A percentile compares a stretch with the other conserved stretches of the same genome.
Evolutionary conservation across 2,113 vertebrate species (phyloP).

Genomic region (Leptobrachium leishanense): DNA sequence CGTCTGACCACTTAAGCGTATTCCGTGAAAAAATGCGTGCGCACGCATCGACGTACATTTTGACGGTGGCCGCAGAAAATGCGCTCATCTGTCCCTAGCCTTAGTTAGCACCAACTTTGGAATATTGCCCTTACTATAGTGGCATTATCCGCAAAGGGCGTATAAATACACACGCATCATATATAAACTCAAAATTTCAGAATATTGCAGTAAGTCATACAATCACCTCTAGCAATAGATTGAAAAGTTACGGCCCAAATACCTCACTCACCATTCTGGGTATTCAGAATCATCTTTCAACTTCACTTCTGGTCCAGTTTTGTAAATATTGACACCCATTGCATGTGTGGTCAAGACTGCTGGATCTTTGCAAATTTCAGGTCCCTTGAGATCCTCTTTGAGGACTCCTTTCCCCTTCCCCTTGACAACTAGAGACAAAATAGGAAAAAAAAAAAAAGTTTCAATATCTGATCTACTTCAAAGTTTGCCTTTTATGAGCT

Average conservation of each 20-base stretch:
- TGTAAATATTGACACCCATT: constrained; percentile 85
- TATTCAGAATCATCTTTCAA: constrained; percentile 78
- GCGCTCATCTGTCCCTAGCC: too few relatives aligned
- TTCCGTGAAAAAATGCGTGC: too few relatives aligned
- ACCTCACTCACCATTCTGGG: constrained; percentile 80
- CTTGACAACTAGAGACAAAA: constrained; percentile 66
- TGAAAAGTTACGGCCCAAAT: background rate
- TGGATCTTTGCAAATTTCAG: constrained; percentile 86
- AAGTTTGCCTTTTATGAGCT: too few relatives aligned
- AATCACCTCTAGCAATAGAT: too few relatives aligned
- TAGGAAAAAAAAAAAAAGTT: background rate
- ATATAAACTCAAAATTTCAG: background rate
- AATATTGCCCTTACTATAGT: too few relatives aligned
- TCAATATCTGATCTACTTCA: too few relatives aligned
- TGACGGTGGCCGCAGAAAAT: too few relatives aligned
- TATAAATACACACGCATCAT: background rate
- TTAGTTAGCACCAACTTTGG: too few relatives aligned
- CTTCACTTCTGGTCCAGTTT: constrained; percentile 80
- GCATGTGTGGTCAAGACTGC: constrained; percentile 72
- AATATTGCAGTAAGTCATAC: too few relatives aligned
- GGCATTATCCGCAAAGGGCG: background rate
- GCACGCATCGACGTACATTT: too few relatives aligned
- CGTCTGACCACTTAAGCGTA: too few relatives aligned
- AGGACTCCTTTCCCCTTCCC: constrained; percentile 70
- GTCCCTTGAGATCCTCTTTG: constrained; percentile 75